Conservation (phyloP, 2,113 vertebrate genomes). For the Vulpes vulpes region DNA sequence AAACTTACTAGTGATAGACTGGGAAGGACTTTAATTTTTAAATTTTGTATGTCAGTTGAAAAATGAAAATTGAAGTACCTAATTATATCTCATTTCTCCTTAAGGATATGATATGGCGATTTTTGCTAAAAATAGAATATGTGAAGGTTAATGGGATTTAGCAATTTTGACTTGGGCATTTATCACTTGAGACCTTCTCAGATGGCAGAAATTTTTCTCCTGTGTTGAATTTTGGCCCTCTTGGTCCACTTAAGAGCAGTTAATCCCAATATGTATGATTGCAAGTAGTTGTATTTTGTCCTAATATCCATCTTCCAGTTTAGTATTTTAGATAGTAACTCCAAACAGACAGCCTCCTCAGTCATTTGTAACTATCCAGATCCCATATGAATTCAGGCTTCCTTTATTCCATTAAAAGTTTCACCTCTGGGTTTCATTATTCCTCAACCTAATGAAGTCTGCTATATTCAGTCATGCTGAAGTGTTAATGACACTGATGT, state of each 20-base stretch:
- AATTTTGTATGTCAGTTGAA: background rate
- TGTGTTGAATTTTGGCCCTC: background rate
- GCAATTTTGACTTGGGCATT: slow-evolving; percentile 14
- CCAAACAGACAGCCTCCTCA: background rate
- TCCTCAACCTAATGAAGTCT: background rate
- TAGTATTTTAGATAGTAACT: background rate
- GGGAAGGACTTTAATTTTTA: background rate
- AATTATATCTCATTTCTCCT: background rate
- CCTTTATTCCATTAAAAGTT: background rate
- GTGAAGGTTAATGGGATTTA: background rate
- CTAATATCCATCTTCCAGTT: background rate
- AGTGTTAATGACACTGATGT: background rate
- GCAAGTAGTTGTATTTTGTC: background rate
- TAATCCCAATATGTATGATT: background rate
- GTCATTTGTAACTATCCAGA: background rate
- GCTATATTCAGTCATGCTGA: background rate
- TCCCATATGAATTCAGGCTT: background rate
- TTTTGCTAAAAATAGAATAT: slow-evolving; percentile 39
- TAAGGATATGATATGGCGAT: background rate
- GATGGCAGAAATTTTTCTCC: background rate
- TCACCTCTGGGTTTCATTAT: background rate
- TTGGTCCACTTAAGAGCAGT: background rate
- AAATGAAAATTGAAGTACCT: slow-evolving; percentile 36
- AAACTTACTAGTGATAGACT: background rate
- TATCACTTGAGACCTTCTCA: background rate